Percentiles rank a stretch among this genome's conserved stretches.
These are phyloP conservation scores for Sterrhoptilus dennistouni DNA, from an alignment of 2,113 vertebrate species.

Conservation along the genomic window DNA sequence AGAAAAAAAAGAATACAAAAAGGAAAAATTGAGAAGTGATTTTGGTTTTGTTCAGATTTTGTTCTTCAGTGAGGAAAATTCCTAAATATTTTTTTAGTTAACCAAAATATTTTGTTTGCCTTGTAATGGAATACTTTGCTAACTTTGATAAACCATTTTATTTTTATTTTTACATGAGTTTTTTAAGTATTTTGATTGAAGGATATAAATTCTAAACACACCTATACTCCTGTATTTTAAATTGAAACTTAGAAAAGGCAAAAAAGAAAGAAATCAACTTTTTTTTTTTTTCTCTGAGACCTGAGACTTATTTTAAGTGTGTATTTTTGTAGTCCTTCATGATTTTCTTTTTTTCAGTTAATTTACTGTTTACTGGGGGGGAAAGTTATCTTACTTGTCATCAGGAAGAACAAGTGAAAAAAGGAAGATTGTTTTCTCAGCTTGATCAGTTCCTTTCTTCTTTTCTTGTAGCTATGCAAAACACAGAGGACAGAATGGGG, in stretches of 20 bases:
- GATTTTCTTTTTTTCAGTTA: not conserved
- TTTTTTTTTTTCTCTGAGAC: not conserved
- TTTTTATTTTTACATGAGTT: not conserved
- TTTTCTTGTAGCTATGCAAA: not conserved
- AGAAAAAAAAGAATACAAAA: not conserved
- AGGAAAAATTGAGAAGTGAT: not conserved
- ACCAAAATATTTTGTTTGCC: not conserved
- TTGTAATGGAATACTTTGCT: not conserved
- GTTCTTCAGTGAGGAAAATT: not conserved
- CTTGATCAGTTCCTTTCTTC: not conserved
- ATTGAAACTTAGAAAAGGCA: not conserved
- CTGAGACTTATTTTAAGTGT: not conserved
- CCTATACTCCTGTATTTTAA: not conserved
- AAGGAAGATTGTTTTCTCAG: not conserved
- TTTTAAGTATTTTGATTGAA: not conserved
- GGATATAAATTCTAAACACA: not conserved
- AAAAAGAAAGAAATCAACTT: accelerated
- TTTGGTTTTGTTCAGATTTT: not conserved
- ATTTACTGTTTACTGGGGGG: not conserved
- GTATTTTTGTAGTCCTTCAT: not conserved
- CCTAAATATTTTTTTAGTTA: not conserved
- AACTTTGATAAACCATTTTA: not conserved
- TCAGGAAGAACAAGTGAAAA: not conserved
- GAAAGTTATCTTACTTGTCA: not conserved
- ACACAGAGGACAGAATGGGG: not conserved